phyloP scores from a whole-genome alignment of 1,140 invertebrate genomes.

The Drosophila arizonae region DNA sequence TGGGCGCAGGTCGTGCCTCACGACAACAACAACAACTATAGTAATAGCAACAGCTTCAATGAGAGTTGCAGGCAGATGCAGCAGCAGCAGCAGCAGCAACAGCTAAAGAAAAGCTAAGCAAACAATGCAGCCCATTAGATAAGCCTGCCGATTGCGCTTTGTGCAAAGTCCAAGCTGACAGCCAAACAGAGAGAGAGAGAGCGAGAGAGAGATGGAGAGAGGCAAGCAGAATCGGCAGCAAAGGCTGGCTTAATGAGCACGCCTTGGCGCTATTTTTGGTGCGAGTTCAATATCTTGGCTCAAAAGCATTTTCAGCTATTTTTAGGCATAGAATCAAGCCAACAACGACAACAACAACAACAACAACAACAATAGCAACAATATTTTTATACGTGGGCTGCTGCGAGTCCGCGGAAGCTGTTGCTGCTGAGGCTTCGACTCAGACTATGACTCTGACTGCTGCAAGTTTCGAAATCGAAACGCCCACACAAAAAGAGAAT shows the following conservation, averaged over 20 bases:
- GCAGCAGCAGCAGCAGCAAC: constrained; percentile 37
- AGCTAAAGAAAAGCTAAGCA: constrained; percentile 1
- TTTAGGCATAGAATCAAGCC: constrained; percentile 70
- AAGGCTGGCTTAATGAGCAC: constrained; percentile 69
- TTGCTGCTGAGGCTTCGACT: constrained; percentile 3
- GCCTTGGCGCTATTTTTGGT: constrained; percentile 80
- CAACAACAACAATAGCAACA: constrained; percentile 20
- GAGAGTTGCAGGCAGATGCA: constrained; percentile 16
- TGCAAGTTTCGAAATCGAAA: constrained; percentile 61
- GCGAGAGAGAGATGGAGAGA: not conserved
- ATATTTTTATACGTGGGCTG: constrained; percentile 31
- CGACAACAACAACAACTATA: constrained; percentile 50
- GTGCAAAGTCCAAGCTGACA: constrained; percentile 40
- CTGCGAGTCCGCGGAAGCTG: constrained; percentile 51
- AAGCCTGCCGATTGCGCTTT: constrained; percentile 53
- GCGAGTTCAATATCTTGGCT: constrained; percentile 31
- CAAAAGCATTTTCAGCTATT: constrained; percentile 56
- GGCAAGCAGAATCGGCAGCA: not conserved
- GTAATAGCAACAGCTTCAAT: constrained; percentile 19
- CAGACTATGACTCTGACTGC: not conserved
- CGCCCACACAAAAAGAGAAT: constrained; percentile 57
- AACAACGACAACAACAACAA: constrained; percentile 40
- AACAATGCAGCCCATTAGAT: constrained; percentile 71
- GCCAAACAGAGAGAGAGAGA: not conserved
- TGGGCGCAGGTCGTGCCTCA: constrained; percentile 77